Evolutionary conservation across 2,113 vertebrate genomes (phyloP).

Genomic region (Ivindomyrus marchei): DNA sequence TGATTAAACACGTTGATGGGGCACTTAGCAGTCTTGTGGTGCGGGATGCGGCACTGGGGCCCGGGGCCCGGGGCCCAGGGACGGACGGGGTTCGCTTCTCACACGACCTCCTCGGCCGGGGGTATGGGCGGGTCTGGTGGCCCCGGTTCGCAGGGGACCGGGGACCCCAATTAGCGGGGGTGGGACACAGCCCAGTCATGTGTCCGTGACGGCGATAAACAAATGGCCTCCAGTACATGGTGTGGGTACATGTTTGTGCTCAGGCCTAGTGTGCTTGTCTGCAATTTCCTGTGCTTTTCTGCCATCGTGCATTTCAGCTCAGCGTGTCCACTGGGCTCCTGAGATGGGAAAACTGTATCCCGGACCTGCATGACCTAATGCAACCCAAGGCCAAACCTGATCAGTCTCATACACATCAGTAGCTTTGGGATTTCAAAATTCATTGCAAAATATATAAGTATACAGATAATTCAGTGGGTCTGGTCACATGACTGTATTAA

Average conservation of each 20-base stretch:
- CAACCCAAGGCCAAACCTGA: background rate
- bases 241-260: constrained; percentile 2
- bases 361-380: background rate
- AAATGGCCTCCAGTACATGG: constrained; percentile 35
- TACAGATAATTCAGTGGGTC: background rate
- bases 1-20: constrained; percentile 92
- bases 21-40: constrained; percentile 70
- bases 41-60: constrained; percentile 32
- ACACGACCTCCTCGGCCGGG: constrained; percentile 19
- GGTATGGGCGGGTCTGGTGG: constrained; percentile 1
- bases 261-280: background rate
- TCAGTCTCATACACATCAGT: background rate
- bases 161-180: constrained; percentile 29
- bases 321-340: background rate
- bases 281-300: background rate
- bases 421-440: background rate
- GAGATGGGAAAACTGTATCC: background rate
- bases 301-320: background rate
- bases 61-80: constrained; percentile 12
- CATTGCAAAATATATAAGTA: background rate
- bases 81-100: constrained; percentile 22
- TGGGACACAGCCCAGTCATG: constrained; percentile 21
- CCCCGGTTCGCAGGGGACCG: background rate
- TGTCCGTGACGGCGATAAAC: constrained; percentile 32
- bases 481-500: background rate